Base-by-base conservation (phyloP, 1,140 invertebrate species). In the Tribolium castaneum region DNA sequence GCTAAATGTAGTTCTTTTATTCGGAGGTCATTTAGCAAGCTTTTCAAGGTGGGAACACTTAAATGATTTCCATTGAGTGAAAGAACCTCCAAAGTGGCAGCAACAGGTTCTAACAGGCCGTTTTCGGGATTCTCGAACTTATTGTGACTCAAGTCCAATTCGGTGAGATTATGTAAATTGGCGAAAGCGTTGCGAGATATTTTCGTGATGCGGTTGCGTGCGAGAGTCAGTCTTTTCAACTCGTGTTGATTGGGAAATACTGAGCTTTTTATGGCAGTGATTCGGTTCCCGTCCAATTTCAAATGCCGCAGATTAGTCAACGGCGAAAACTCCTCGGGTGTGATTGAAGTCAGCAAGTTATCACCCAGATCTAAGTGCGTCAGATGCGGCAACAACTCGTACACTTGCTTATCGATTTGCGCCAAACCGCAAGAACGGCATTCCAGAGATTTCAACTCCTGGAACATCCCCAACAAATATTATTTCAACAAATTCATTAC, bases 281-380 rank as follows among this genome's bases (percentile, higher is more conserved):
- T 86, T 82, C 92, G 91, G 88, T 95, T 96, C 25, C 93, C 92
- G 81, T 95, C 93, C 76, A 95, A 86, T 81, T 89, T 88, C 45
- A 96, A 87, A 80, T 90, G 89, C 83, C 90, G 90, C 25, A 96
- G 86, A 78, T 89, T 90, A 80, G 89, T 90, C 73, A 94, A 87
- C 81, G 92, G 90, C 75, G 89, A 88, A 80, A 94, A 93, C 81
- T 93, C 91, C 78, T 94, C 92, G 7, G 91, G 86, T 77, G 90
- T 90, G 56, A 96, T 86, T 84, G 92, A 91, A 84, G 92, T 92
- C 79, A 96, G 92, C 80, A 91, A 85, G 83, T 96, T 96, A 80
- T 94, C 89, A 45, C 93, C 92, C 78, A 96, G 88, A 86, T 95
- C 93, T 71, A 96, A 87, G 80, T 91, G 89, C 80, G 89, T 90